Conservation (phyloP, 2,797 vertebrate genomes). For the Bradypodion ventrale region DNA sequence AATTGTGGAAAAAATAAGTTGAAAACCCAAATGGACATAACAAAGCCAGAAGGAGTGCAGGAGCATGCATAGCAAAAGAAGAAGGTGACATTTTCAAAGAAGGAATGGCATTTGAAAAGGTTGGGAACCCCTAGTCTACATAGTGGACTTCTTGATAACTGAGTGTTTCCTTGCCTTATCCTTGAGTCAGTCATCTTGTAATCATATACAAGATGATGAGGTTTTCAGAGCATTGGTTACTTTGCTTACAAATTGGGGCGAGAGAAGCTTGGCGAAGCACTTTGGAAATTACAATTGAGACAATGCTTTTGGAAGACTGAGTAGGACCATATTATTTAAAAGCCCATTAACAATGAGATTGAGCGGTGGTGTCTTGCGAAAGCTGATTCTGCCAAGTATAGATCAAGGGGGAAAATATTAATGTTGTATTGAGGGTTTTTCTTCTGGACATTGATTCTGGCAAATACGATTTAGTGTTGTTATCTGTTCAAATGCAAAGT, state of each 20-base stretch:
- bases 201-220: too few relatives aligned
- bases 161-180: too few relatives aligned
- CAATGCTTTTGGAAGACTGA: not conserved
- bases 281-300: too few relatives aligned
- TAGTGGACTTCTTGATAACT: not conserved
- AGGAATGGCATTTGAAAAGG: too few relatives aligned
- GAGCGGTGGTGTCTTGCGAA: not conserved
- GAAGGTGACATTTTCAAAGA: not conserved
- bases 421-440: not conserved
- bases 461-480: not conserved
- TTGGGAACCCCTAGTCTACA: too few relatives aligned
- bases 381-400: not conserved
- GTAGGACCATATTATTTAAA: not conserved
- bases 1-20: not conserved
- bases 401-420: not conserved
- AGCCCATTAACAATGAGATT: not conserved
- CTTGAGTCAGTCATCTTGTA: not conserved
- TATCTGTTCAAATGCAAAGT: not conserved
- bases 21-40: not conserved
- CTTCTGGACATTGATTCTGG: not conserved
- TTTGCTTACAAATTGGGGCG: not conserved
- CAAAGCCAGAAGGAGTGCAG: not conserved
- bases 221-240: not conserved
- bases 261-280: not conserved
- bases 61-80: not conserved